phyloP scores from a whole-genome alignment of 2,888 invertebrate species.

The Eupeodes luniger region DNA sequence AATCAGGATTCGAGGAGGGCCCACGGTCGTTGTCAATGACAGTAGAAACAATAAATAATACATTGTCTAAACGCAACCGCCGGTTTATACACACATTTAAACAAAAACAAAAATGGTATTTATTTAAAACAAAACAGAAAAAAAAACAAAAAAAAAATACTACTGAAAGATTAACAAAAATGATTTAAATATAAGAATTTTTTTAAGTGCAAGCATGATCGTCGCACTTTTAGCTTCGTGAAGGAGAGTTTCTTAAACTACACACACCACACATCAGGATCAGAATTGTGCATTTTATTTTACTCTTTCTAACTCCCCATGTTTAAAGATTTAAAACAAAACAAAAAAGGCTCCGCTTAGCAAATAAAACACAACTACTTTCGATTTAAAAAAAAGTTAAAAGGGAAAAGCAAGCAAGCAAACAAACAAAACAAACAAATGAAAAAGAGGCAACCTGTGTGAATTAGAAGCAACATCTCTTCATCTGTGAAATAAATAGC shows the following conservation, averaged over 20 bases:
- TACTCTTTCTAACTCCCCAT: constrained; percentile 19
- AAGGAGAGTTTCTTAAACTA: constrained; percentile 50
- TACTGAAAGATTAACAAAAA: constrained; percentile 54
- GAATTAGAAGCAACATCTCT: constrained; percentile 43
- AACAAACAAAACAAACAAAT: constrained; percentile 2
- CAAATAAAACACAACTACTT: constrained; percentile 20
- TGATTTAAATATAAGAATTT: constrained; percentile 52
- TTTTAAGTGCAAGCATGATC: constrained; percentile 61
- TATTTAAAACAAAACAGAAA: constrained; percentile 33
- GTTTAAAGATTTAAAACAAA: constrained; percentile 15
- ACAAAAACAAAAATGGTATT: constrained; percentile 38
- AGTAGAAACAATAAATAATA: constrained; percentile 84
- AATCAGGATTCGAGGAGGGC: constrained; percentile 83
- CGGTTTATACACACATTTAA: constrained; percentile 39
- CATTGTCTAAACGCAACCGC: constrained; percentile 80
- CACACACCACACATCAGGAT: constrained; percentile 53
- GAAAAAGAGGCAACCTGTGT: constrained; percentile 25
- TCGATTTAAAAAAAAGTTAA: constrained; percentile 25
- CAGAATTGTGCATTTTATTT: constrained; percentile 62
- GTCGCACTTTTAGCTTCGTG: constrained; percentile 54
- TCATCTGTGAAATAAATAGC: constrained; percentile 52
- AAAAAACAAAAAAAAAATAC: constrained; percentile 25
- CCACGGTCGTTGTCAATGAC: constrained; percentile 82
- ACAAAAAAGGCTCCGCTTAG: constrained; percentile 41
- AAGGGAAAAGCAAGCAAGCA: constrained; percentile 9